A percentile compares a stretch with the other conserved stretches of the same genome.
Conservation (phyloP, 2,113 vertebrate genomes). For the Psilopogon haemacephalus region DNA sequence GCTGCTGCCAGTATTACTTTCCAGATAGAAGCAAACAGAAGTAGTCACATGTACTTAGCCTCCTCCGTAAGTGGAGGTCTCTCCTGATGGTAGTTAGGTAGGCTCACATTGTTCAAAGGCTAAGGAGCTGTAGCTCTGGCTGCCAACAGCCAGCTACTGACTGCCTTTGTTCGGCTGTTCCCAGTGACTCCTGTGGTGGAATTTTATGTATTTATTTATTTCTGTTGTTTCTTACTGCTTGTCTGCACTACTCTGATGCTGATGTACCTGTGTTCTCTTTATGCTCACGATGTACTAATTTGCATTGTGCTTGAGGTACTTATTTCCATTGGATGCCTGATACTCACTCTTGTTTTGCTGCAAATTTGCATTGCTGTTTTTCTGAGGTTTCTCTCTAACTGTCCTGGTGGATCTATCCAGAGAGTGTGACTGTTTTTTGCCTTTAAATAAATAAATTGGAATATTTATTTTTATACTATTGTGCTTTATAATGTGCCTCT, state of each 20-base stretch:
- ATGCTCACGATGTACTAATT: not conserved
- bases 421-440: not conserved
- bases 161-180: not conserved
- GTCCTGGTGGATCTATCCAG: not conserved
- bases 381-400: not conserved
- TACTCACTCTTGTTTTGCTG: not conserved
- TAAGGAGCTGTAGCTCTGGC: not conserved
- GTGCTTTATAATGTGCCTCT: not conserved
- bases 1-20: not conserved
- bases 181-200: not conserved
- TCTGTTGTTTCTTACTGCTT: not conserved
- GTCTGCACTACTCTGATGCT: not conserved
- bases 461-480: not conserved
- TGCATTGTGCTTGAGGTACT: not conserved
- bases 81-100: not conserved
- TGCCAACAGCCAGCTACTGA: not conserved
- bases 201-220: slow-evolving; percentile 27
- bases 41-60: not conserved
- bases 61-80: not conserved
- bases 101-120: not conserved
- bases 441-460: not conserved
- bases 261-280: slow-evolving; percentile 22
- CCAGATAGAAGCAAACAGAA: not conserved
- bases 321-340: slow-evolving; percentile 23
- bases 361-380: slow-evolving; percentile 7